Conservation (phyloP, 2,888 invertebrate species). For the Proisotoma minuta region DNA sequence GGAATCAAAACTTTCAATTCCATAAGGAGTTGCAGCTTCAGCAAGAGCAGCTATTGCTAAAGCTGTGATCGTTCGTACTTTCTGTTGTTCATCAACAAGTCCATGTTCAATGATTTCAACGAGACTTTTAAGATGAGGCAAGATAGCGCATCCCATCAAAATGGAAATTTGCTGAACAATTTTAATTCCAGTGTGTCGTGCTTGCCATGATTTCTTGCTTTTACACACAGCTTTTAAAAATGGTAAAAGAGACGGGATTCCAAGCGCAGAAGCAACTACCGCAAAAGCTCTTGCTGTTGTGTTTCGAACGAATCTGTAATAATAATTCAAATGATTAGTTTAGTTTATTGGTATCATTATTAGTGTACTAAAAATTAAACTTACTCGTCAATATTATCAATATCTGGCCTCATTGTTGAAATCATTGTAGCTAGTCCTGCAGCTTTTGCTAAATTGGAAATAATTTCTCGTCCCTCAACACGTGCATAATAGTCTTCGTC, state of each 20-base stretch:
- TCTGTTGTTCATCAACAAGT: conserved; percentile 95
- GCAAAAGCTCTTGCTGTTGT: conserved; percentile 99
- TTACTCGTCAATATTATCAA: conserved; percentile 94
- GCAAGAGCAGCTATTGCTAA: conserved; percentile 96
- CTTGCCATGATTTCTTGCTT: conserved; percentile 99
- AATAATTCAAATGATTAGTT: no score
- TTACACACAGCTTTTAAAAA: conserved; percentile 98
- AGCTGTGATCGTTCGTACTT: conserved; percentile 95
- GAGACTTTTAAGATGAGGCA: conserved; percentile 94
- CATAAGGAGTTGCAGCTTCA: conserved; percentile 98
- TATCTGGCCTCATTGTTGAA: conserved; percentile 99
- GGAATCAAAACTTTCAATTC: conserved; percentile 99
- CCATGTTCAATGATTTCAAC: conserved; percentile 99
- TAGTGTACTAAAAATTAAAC: no score
- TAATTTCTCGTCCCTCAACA: conserved; percentile 98
- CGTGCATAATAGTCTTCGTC: conserved; percentile 99
- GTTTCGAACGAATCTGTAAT: conserved; percentile 78
- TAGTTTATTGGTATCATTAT: no score
- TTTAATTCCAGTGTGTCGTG: conserved; percentile 93
- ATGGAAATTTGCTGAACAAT: conserved; percentile 99
- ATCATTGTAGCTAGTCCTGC: conserved; percentile 99
- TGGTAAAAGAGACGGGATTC: conserved; percentile 93
- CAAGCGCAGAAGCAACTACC: conserved; percentile 98
- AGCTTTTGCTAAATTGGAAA: conserved; percentile 97
- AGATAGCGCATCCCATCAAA: conserved; percentile 97